phyloP scores from a whole-genome alignment of 2,888 invertebrate species.

The Scelioninae gen. 2 region DNA sequence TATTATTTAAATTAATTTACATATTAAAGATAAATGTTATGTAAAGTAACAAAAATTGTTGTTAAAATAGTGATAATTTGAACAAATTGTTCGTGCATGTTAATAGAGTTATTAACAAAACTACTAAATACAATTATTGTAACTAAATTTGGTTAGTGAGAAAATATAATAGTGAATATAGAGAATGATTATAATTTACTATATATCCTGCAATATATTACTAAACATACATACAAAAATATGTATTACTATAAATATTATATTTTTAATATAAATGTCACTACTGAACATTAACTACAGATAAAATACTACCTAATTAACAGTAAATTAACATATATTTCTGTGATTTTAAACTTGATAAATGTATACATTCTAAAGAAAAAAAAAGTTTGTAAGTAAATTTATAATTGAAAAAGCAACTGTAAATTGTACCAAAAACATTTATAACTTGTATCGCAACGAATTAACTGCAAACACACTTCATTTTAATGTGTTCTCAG shows the following conservation, averaged over 20 bases:
- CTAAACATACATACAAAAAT: slow-evolving; percentile 54
- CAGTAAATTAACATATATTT: slow-evolving; percentile 42
- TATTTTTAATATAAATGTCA: slow-evolving; percentile 43
- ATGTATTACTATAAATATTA: slow-evolving; percentile 40
- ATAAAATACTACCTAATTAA: slow-evolving; percentile 48
- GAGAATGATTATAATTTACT: slow-evolving; percentile 42
- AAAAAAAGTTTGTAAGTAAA: background rate
- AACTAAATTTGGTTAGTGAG: slow-evolving; percentile 27
- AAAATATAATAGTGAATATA: slow-evolving; percentile 40
- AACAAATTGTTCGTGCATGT: slow-evolving; percentile 38
- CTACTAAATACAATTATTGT: slow-evolving; percentile 27
- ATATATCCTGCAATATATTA: slow-evolving; percentile 41
- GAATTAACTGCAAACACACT: too few relatives aligned
- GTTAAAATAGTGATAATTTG: slow-evolving; percentile 14
- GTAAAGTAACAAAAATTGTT: slow-evolving; percentile 20
- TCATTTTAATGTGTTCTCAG: too few relatives aligned
- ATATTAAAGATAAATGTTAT: too few relatives aligned
- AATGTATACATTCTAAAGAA: slow-evolving; percentile 48
- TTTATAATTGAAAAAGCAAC: background rate
- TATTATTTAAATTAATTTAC: slow-evolving; percentile 3
- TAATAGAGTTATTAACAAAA: slow-evolving; percentile 23
- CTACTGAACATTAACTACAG: slow-evolving; percentile 55
- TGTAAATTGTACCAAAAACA: slow-evolving; percentile 19
- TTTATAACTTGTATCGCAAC: too few relatives aligned
- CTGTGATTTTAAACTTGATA: slow-evolving; percentile 15